phyloP scores from a whole-genome alignment of 2,113 vertebrate genomes.

The Ochotona princeps region DNA sequence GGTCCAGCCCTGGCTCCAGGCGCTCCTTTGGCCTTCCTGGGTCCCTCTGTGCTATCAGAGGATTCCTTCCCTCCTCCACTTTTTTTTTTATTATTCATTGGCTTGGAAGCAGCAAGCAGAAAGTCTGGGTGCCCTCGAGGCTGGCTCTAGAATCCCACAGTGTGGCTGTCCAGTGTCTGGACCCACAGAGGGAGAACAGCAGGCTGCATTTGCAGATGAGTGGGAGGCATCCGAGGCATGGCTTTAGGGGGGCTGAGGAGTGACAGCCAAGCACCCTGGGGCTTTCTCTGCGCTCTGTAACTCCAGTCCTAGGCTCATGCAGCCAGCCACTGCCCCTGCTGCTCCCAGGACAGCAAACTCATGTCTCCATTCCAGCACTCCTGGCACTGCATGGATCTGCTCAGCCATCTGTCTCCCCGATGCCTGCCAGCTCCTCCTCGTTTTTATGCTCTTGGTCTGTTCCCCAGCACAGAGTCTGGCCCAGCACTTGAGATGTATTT shows the following conservation, averaged over 20 bases:
- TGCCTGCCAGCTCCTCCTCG: background rate
- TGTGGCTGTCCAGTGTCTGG: background rate
- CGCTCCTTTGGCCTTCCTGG: background rate
- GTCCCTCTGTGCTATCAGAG: background rate
- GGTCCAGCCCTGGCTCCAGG: background rate
- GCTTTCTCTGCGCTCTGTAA: accelerated
- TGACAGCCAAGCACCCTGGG: background rate
- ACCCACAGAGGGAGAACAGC: background rate
- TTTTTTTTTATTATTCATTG: background rate
- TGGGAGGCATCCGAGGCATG: background rate
- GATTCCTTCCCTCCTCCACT: background rate
- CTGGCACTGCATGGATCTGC: background rate
- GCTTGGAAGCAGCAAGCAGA: background rate
- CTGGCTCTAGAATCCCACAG: background rate
- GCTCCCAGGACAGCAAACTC: background rate
- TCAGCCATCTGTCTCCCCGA: slow-evolving; percentile 38
- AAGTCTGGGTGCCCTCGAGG: background rate
- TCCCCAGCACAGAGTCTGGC: background rate
- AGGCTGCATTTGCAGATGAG: background rate
- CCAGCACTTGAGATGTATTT: background rate
- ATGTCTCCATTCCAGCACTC: background rate
- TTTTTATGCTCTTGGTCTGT: background rate
- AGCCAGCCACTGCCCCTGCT: background rate
- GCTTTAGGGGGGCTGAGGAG: background rate
- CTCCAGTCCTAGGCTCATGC: background rate